A percentile compares a stretch with the other conserved stretches of the same genome.
Evolutionary conservation across 2,113 vertebrate species (phyloP).

Genomic region (Acinonyx jubatus): DNA sequence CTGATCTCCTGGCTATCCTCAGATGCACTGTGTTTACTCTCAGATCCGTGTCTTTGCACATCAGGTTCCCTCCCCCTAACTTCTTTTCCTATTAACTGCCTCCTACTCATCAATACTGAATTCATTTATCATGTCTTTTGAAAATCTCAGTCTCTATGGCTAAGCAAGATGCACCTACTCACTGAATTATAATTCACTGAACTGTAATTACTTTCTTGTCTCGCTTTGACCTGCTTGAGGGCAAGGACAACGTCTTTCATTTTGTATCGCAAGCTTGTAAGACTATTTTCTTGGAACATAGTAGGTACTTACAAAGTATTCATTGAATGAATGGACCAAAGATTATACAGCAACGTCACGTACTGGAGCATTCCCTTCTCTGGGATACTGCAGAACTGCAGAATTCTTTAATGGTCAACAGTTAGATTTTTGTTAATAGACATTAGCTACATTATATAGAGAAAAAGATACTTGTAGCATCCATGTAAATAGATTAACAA

Average conservation of each 20-base stretch:
- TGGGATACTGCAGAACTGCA: accelerated
- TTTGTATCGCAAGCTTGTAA: neutral
- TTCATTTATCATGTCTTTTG: neutral
- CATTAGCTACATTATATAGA: neutral
- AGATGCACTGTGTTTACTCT: neutral
- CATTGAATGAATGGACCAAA: neutral
- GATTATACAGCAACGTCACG: accelerated
- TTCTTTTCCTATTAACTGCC: neutral
- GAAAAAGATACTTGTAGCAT: neutral
- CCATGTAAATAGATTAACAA: neutral
- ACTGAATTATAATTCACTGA: constrained; percentile 1
- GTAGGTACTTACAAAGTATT: neutral
- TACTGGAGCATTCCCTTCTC: neutral
- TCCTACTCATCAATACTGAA: neutral
- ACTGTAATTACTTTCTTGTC: neutral
- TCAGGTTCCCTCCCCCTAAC: neutral
- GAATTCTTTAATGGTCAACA: neutral
- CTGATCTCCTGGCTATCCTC: neutral
- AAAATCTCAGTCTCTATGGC: neutral
- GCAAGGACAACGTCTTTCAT: neutral
- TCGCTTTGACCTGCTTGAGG: neutral
- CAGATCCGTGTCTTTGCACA: neutral
- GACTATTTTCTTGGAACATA: neutral
- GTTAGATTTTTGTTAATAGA: neutral
- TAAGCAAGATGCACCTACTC: constrained; percentile 14